Evolutionary conservation across 2,888 invertebrate species (phyloP).

Genomic region (Cheilosia urbana): DNA sequence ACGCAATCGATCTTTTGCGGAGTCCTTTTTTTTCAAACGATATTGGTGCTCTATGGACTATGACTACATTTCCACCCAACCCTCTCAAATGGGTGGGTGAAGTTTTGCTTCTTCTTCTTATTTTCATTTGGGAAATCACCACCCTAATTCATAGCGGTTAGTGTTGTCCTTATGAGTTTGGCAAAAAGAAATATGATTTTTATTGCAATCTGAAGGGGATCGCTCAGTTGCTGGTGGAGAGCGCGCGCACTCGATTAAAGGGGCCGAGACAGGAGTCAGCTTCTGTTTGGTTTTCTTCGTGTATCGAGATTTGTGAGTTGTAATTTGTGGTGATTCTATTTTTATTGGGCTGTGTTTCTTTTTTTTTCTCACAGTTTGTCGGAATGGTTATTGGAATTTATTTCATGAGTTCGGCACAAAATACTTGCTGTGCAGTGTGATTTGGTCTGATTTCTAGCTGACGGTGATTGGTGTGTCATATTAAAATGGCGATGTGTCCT

Average conservation of each 20-base stretch:
- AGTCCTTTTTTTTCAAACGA: constrained; percentile 13
- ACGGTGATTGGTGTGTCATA: constrained; percentile 38
- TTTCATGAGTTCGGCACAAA: constrained; percentile 51
- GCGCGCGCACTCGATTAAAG: too few relatives aligned
- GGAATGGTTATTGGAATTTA: constrained; percentile 62
- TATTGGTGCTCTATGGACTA: constrained; percentile 8
- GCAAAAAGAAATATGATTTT: constrained; percentile 70
- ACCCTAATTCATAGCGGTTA: constrained; percentile 72
- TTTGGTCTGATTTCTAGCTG: constrained; percentile 42
- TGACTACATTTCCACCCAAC: constrained; percentile 19
- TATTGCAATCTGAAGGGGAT: constrained; percentile 70
- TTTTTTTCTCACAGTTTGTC: constrained; percentile 27
- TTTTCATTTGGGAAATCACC: constrained; percentile 64
- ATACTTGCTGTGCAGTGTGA: constrained; percentile 52
- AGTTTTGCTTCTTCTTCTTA: constrained; percentile 20
- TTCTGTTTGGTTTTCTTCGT: constrained; percentile 34
- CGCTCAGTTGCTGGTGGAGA: constrained; percentile 45
- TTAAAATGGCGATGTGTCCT: neutral
- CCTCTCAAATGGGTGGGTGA: constrained; percentile 16
- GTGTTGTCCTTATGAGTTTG: constrained; percentile 69
- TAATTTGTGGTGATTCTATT: constrained; percentile 73
- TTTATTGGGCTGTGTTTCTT: constrained; percentile 52
- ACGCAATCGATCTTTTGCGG: constrained; percentile 41
- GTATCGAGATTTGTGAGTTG: constrained; percentile 62
- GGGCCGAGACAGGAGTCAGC: constrained; percentile 7